A percentile compares a stretch with the other conserved stretches of the same genome.
These are phyloP conservation scores for Netelia virgata DNA, from an alignment of 2,888 invertebrate genomes.

Conservation along the genomic window DNA sequence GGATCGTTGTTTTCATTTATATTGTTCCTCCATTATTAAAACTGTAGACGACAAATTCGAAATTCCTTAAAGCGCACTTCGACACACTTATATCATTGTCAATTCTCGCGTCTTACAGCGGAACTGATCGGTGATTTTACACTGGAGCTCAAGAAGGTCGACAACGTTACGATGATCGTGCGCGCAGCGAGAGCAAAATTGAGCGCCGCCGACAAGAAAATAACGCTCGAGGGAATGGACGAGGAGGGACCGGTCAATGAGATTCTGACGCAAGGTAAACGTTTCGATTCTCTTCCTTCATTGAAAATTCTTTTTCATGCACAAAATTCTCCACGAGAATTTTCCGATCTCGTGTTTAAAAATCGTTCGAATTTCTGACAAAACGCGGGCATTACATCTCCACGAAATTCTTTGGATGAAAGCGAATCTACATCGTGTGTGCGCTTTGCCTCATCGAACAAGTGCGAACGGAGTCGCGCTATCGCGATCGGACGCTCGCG, in stretches of 20 bases:
- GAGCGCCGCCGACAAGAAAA: conserved; percentile 74
- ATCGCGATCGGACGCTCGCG: conserved; percentile 29
- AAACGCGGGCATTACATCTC: conserved; percentile 51
- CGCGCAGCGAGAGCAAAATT: conserved; percentile 82
- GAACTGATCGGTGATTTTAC: conserved; percentile 82
- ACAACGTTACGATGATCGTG: conserved; percentile 78
- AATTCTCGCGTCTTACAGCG: conserved; percentile 70
- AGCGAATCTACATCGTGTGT: conserved; percentile 49
- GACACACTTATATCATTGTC: neutral
- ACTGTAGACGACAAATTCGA: too few relatives aligned
- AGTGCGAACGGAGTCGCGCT: conserved; percentile 18
- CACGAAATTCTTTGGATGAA: conserved; percentile 73
- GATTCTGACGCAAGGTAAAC: conserved; percentile 80
- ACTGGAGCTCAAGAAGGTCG: conserved; percentile 80
- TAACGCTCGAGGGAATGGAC: conserved; percentile 81
- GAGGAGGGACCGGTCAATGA: conserved; percentile 79
- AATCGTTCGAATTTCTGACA: conserved; percentile 42
- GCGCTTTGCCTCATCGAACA: conserved; percentile 13
- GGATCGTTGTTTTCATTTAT: neutral
- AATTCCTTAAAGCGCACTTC: neutral
- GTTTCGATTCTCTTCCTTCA: too few relatives aligned
- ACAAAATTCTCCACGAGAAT: too few relatives aligned
- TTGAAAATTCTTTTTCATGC: too few relatives aligned
- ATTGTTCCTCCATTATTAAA: neutral
- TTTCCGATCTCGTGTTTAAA: neutral